Base-by-base conservation (phyloP, 2,888 invertebrate species). In the Fabriciana adippe region DNA sequence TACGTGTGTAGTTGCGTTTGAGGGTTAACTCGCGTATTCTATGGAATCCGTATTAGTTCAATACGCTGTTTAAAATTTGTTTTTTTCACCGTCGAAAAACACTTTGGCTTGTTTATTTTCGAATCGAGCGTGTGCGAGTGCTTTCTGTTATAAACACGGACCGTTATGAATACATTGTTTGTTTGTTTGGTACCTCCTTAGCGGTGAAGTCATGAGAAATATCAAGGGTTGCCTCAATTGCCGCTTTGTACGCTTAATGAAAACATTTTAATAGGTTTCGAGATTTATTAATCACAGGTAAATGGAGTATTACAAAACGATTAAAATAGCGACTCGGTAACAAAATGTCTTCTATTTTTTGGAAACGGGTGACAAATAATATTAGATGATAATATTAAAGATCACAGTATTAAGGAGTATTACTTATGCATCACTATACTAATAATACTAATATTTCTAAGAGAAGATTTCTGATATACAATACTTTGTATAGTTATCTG, bases 81-180 rank as follows among this genome's bases (percentile, higher is more conserved):
- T 72, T 75, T 80, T 82, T 82, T 81, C 81, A 75, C 75, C 78
- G 79, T 85, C 82, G 74, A 81, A 84, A 84, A 85, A 82, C 81
- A 83, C 80, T 84, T 84, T 83, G 81, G 79, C 78, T 80, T 90
- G 88, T 90, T 90, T 91, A 85, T 90, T 90, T 90, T 88, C 75
- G 84, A 86, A 84, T 81, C 76, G 81, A 75, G 82, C 84, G 84
- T 83, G 81, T 82, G 83, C 80, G 83, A 88, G 89, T 81, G 86
- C 84, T 80, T 86, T 88, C 80, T 79, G 70, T 70, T 80, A 78
- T 85, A 84, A 85, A 83, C 84, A 82, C 74, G 68, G 65, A 57
- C 70, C 72, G 81, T 74, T 78, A 78, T 81, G 79, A 80, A 80
- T 80, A 77, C 68, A 71, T 55, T 77, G 77, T 77, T 72, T 81